Evolutionary conservation across 2,888 invertebrate species (phyloP).

Genomic region (Himalopsyche anomala): DNA sequence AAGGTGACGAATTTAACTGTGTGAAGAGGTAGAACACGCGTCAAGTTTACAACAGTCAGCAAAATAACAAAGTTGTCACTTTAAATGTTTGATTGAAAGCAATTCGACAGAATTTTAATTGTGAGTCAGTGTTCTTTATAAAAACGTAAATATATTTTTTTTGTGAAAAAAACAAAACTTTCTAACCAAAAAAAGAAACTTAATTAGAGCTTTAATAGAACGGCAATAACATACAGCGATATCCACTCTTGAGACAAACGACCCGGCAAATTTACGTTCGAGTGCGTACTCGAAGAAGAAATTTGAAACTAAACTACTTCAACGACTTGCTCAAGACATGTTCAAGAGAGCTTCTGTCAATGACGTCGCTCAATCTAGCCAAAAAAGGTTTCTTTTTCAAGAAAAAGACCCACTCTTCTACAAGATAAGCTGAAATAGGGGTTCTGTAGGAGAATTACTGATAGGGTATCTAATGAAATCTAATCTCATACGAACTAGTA

Average conservation of each 20-base stretch:
- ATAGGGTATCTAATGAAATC: too few species aligned
- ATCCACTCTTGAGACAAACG: constrained; percentile 35
- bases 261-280: constrained; percentile 21
- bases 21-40: too few species aligned
- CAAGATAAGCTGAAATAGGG: too few species aligned
- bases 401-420: background rate
- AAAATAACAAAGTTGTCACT: too few species aligned
- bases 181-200: background rate
- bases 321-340: background rate
- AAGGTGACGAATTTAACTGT: too few species aligned
- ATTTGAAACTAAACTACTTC: constrained; percentile 36
- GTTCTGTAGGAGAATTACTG: too few species aligned
- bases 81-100: too few species aligned
- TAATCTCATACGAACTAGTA: too few species aligned
- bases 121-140: too few species aligned
- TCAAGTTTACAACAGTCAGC: too few species aligned
- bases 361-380: constrained; percentile 23
- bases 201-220: background rate
- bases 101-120: too few species aligned
- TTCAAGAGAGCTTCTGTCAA: constrained; percentile 23
- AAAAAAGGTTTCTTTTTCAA: constrained; percentile 35
- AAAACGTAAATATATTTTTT: too few species aligned
- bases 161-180: background rate
- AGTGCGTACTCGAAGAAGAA: constrained; percentile 23
- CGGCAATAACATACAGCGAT: constrained; percentile 3